Conservation (phyloP, 1,140 invertebrate genomes). For the Euschistus heros region DNA sequence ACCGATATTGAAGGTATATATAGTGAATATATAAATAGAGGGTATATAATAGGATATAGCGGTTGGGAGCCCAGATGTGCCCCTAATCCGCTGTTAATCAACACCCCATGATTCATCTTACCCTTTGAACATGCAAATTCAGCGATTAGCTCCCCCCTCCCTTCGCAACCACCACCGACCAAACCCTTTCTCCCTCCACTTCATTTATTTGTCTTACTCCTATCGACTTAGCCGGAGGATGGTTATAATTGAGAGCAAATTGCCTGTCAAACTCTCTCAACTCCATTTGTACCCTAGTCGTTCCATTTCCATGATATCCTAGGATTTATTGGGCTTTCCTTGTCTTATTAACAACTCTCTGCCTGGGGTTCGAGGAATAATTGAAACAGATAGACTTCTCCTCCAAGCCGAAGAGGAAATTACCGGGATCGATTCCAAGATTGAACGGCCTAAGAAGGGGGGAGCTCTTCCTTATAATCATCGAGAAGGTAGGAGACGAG, state of each 20-base stretch:
- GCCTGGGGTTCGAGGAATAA: too few relatives aligned
- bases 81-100: conserved; percentile 20
- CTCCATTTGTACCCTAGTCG: too few relatives aligned
- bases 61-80: conserved; percentile 19
- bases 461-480: not conserved
- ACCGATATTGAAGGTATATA: too few relatives aligned
- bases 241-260: conserved; percentile 13
- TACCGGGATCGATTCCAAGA: too few relatives aligned
- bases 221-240: not conserved
- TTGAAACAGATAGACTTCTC: too few relatives aligned
- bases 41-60: not conserved
- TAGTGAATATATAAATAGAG: too few relatives aligned
- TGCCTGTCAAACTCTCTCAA: conserved; percentile 5
- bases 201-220: conserved; percentile 23
- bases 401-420: too few relatives aligned
- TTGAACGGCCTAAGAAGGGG: not conserved
- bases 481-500: not conserved
- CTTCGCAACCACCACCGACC: not conserved
- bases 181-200: conserved; percentile 8
- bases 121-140: conserved; percentile 24
- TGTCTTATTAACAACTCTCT: too few relatives aligned
- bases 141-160: conserved; percentile 12
- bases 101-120: conserved; percentile 25
- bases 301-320: too few relatives aligned
- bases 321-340: too few relatives aligned